Conservation (phyloP, 2,797 vertebrate species). For the Hozukius guyotensis region DNA sequence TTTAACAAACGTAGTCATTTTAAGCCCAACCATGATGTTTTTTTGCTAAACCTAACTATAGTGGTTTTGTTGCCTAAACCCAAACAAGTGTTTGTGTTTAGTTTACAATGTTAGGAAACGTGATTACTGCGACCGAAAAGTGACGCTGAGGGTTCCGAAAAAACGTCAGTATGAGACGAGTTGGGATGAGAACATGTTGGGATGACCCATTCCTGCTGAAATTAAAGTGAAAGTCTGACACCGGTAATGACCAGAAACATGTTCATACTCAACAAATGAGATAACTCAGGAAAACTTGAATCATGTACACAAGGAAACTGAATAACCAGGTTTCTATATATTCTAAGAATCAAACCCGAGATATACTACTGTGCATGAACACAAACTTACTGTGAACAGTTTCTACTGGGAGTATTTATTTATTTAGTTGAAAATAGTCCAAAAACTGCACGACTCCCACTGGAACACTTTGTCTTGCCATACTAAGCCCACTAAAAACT, state of each 20-base stretch:
- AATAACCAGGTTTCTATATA: background rate
- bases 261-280: background rate
- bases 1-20: no score
- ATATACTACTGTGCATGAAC: background rate
- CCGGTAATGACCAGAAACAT: background rate
- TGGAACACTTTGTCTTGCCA: background rate
- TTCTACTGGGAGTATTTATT: background rate
- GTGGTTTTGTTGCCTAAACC: no score
- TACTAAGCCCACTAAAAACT: background rate
- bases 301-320: background rate
- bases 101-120: no score
- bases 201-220: background rate
- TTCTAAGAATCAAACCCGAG: background rate
- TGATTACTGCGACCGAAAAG: no score
- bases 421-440: background rate
- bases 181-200: background rate
- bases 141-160: no score
- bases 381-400: background rate
- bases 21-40: no score
- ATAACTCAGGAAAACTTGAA: background rate
- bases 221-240: background rate
- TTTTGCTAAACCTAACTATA: no score
- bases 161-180: no score
- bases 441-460: background rate
- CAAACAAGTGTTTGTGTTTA: no score